phyloP scores from a whole-genome alignment of 1,140 invertebrate genomes.

The Drosophila mauritiana region DNA sequence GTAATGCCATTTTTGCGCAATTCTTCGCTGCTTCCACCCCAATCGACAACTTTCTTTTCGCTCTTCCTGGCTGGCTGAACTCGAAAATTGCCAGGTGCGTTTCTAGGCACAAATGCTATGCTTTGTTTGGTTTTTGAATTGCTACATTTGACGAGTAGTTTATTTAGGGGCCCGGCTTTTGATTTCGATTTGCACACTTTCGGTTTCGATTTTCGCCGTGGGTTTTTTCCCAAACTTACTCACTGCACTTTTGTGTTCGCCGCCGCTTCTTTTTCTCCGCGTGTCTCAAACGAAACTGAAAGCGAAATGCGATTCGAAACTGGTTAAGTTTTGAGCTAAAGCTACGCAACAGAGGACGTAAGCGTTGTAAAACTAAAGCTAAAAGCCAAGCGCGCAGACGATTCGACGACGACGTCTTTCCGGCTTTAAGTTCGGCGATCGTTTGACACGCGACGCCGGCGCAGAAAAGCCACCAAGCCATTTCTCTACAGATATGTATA shows the following conservation, averaged over 20 bases:
- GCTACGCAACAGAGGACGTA: slow-evolving; percentile 19
- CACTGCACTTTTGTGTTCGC: slow-evolving; percentile 36
- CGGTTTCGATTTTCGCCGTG: slow-evolving; percentile 31
- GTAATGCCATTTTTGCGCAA: slow-evolving; percentile 57
- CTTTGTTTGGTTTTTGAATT: slow-evolving; percentile 62
- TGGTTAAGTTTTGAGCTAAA: slow-evolving; percentile 23
- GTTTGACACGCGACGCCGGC: slow-evolving; percentile 73
- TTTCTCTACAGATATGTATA: slow-evolving; percentile 10
- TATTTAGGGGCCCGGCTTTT: slow-evolving; percentile 44
- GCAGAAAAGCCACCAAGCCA: slow-evolving; percentile 50
- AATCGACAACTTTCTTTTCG: slow-evolving; percentile 67
- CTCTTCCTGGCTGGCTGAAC: slow-evolving; percentile 66
- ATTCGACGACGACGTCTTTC: slow-evolving; percentile 65
- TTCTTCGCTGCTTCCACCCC: slow-evolving; percentile 35
- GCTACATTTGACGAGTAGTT: slow-evolving; percentile 18
- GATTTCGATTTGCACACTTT: slow-evolving; percentile 74
- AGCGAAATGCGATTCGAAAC: slow-evolving; percentile 49
- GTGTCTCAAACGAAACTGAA: slow-evolving; percentile 50
- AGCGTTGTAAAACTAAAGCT: slow-evolving; percentile 9
- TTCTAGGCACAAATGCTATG: slow-evolving; percentile 59
- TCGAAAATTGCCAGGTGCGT: slow-evolving; percentile 41
- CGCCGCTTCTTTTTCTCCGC: slow-evolving; percentile 21
- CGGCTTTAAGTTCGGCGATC: slow-evolving; percentile 69
- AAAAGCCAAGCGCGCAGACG: slow-evolving; percentile 8
- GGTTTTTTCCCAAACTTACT: slow-evolving; percentile 43